phyloP scores from a whole-genome alignment of 2,113 vertebrate genomes.

The Gnathonemus longibarbis region DNA sequence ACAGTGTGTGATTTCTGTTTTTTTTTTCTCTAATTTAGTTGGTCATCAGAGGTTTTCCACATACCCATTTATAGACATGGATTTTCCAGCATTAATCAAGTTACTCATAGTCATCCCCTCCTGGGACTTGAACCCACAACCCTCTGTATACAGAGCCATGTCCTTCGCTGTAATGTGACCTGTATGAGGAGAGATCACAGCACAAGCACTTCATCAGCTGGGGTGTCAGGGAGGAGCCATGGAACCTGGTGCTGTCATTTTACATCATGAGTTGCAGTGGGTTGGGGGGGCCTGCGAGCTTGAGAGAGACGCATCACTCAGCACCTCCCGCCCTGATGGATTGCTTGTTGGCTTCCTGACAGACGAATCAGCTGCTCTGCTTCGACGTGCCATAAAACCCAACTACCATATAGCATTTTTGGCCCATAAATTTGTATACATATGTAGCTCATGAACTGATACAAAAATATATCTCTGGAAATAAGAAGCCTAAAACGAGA shows the following conservation, averaged over 20 bases:
- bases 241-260: constrained; percentile 38
- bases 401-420: constrained; percentile 38
- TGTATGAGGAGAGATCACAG: constrained; percentile 6
- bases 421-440: constrained; percentile 35
- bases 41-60: neutral
- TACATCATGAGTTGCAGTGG: constrained; percentile 42
- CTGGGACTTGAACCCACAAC: neutral
- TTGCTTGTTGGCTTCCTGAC: constrained; percentile 34
- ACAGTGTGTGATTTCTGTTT: neutral
- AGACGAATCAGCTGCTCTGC: constrained; percentile 34
- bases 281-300: constrained; percentile 29
- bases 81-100: neutral
- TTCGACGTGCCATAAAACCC: constrained; percentile 29
- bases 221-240: neutral
- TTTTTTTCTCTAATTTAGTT: neutral
- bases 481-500: constrained; percentile 17
- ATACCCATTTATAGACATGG: neutral
- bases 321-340: constrained; percentile 48
- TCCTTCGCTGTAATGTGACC: neutral
- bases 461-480: constrained; percentile 26
- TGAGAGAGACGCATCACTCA: constrained; percentile 46
- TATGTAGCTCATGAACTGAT: constrained; percentile 16
- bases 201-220: neutral
- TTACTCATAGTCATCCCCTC: neutral
- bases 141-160: neutral